phyloP scores from a whole-genome alignment of 2,888 invertebrate species.

The Gonocerus acuteangulatus region DNA sequence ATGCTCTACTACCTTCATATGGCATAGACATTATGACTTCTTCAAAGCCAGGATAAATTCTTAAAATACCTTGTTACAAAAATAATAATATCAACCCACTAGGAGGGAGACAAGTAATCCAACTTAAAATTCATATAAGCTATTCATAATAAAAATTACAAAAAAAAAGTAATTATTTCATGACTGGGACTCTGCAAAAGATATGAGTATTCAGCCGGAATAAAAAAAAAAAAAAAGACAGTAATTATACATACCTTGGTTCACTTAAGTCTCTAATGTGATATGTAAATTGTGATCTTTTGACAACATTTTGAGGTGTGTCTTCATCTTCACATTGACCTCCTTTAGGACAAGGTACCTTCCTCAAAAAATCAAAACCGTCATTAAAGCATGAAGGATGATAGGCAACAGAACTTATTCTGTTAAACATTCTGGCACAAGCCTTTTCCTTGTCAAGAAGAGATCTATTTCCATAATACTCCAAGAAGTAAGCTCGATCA shows the following conservation, averaged over 20 bases:
- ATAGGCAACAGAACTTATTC: slow-evolving; percentile 72
- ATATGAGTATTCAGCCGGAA: no score
- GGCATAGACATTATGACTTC: no score
- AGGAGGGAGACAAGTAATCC: no score
- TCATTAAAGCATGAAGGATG: slow-evolving; percentile 72
- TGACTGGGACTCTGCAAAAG: no score
- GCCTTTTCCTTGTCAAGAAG: slow-evolving; percentile 59
- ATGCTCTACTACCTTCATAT: no score
- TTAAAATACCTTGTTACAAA: no score
- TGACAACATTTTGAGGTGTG: slow-evolving; percentile 72
- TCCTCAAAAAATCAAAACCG: slow-evolving; percentile 62
- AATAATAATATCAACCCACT: no score
- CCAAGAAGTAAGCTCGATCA: slow-evolving; percentile 78
- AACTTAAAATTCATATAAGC: no score
- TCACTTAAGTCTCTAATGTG: slow-evolving; percentile 80
- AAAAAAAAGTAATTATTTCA: no score
- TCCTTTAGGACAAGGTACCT: slow-evolving; percentile 72
- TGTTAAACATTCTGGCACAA: slow-evolving; percentile 79
- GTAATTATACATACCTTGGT: slow-evolving; percentile 63
- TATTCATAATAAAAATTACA: no score
- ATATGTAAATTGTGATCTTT: slow-evolving; percentile 87
- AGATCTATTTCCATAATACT: slow-evolving; percentile 76
- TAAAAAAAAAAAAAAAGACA: slow-evolving; percentile 23
- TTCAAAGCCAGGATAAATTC: no score
- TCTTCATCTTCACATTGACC: slow-evolving; percentile 81